Conservation (phyloP, 1,140 invertebrate genomes). For the Zaprionus inermis region DNA sequence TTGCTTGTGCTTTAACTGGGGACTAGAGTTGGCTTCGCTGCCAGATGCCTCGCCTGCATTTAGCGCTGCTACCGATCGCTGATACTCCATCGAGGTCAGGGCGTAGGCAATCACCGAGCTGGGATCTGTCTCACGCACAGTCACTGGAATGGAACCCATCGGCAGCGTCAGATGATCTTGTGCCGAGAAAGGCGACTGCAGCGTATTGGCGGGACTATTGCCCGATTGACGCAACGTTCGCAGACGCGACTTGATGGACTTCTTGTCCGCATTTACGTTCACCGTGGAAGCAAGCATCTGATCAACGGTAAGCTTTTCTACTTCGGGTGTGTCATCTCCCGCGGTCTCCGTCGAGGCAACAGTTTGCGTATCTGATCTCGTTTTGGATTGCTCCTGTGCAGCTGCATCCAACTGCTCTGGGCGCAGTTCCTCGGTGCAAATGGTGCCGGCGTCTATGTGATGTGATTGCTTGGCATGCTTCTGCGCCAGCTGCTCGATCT, state of each 20-base stretch:
- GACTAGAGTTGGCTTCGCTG: conserved; percentile 55
- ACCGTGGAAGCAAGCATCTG: conserved; percentile 64
- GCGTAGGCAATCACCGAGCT: conserved; percentile 96
- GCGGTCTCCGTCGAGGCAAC: conserved; percentile 29
- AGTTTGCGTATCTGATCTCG: neutral
- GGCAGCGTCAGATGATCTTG: conserved; percentile 89
- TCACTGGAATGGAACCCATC: conserved; percentile 87
- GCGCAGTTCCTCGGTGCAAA: conserved; percentile 79
- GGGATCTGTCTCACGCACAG: conserved; percentile 93
- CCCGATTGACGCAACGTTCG: conserved; percentile 88
- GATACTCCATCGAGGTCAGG: conserved; percentile 90
- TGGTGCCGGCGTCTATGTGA: conserved; percentile 72
- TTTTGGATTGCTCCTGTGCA: conserved; percentile 27
- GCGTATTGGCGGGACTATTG: conserved; percentile 84
- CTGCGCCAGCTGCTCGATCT: conserved; percentile 66
- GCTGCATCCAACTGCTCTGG: conserved; percentile 48
- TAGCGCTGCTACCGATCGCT: conserved; percentile 84
- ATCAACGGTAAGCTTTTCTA: conserved; percentile 60
- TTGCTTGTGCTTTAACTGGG: conserved; percentile 63
- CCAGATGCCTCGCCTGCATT: conserved; percentile 19
- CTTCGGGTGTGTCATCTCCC: conserved; percentile 37
- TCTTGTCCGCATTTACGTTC: conserved; percentile 85
- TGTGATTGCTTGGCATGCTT: conserved; percentile 56
- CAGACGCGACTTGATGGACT: conserved; percentile 88
- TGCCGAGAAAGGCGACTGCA: conserved; percentile 86